A percentile compares a stretch with the other conserved stretches of the same genome.
Conservation (phyloP, 30 jellyfish, hydroid and myxozoan genomes). For the Hydra vulgaris region DNA sequence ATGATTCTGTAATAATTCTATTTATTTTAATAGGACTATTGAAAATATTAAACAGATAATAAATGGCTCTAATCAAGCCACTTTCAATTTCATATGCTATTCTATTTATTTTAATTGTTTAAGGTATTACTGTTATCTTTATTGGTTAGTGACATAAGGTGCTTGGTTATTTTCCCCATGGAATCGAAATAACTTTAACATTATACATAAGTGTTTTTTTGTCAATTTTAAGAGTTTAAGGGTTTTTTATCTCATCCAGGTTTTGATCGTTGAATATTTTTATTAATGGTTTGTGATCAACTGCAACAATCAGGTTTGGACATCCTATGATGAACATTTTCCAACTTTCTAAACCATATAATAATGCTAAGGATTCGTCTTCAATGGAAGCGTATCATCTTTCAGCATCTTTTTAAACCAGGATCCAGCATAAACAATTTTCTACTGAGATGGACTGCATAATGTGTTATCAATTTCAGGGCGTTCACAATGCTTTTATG, state of each 20-base stretch:
- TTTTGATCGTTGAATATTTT: too few species aligned
- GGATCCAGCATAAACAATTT: too few species aligned
- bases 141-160: slow-evolving; percentile 19
- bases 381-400: slow-evolving; percentile 49
- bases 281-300: slow-evolving; percentile 38
- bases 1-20: too few species aligned
- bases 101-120: too few species aligned
- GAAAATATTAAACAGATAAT: too few species aligned
- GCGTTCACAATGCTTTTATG: slow-evolving; percentile 50
- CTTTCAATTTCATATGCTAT: too few species aligned
- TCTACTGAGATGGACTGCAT: slow-evolving; percentile 45
- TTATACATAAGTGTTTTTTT: slow-evolving; percentile 35
- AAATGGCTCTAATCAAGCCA: too few species aligned
- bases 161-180: slow-evolving; percentile 21
- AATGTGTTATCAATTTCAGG: slow-evolving; percentile 2
- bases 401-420: slow-evolving; percentile 32
- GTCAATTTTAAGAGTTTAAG: slow-evolving; percentile 22
- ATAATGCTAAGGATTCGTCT: slow-evolving; percentile 44
- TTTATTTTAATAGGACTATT: too few species aligned
- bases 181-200: slow-evolving; percentile 25
- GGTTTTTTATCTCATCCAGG: slow-evolving; percentile 23
- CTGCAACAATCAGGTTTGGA: slow-evolving; percentile 36
- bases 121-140: background rate
- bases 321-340: slow-evolving; percentile 27
- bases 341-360: slow-evolving; percentile 33